Evolutionary conservation across 2,113 vertebrate species (phyloP), one percentile per base, ranked within the genome.

Genomic region (Lethenteron camtschaticum): DNA sequence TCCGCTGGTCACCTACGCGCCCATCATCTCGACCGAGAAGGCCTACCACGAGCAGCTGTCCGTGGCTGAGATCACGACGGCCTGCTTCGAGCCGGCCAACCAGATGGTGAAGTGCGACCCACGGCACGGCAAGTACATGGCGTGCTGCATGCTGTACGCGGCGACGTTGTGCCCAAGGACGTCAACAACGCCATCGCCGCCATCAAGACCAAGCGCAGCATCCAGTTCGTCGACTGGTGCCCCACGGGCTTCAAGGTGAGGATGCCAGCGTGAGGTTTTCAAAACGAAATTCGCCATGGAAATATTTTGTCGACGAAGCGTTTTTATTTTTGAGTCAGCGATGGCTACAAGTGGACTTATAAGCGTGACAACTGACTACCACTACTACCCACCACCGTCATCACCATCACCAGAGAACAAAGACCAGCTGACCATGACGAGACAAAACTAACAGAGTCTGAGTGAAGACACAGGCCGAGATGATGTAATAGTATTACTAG

Each of bases 221-320:
- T 66, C 63, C 63, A 66, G 63, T 66, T 66, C 20, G 63, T 66
- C n/a, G 63, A 66, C 63, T 66, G 63, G 63, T 66, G 63, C 10
- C 63, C 63, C 63, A 66, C 63, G n/a, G 63, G 63, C 63, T 66
- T 66, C 63, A 66, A 66, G 63, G 63, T 66, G 63, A 66, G 24
- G n/a, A 66, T n/a, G n/a, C 16, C 59, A 63, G 41, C 41, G 41
- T 41, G 41, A 41, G 41, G 6, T 41, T 41, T 41, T 41, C 41
- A 7, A 41, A 41, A 41, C 41, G 41, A 41, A 41, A 41, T 41
- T 41, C 41, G 41, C 41, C 5, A 41, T 41, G 41, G 41, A 41
- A 41, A 41, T 41, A 41, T 41, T 41, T 41, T 5, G 41, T 41
- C 41, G 41, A 41, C 41, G 5, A 41, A 41, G 41, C 41, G 6